Evolutionary conservation across 64 coral and sea anemone genomes (phyloP).

Genomic region (Catalaphyllia jardinei): DNA sequence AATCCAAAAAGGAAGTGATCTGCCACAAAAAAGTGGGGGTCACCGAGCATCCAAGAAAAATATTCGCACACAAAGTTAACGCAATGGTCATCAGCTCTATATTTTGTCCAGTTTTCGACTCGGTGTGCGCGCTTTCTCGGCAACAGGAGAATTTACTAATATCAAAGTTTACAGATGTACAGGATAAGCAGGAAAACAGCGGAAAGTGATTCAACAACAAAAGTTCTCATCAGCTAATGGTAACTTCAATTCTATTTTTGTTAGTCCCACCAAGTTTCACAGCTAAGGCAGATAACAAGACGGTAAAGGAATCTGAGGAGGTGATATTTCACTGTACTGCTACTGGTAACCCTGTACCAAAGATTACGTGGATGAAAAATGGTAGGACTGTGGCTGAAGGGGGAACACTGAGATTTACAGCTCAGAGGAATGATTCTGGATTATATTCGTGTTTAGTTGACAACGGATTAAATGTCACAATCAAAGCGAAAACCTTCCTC

Average conservation of each 20-base stretch:
- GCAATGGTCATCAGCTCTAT: too few species aligned
- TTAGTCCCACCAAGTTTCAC: not conserved
- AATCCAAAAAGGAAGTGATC: too few species aligned
- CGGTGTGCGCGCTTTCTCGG: too few species aligned
- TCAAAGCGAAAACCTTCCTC: not conserved
- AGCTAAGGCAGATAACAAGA: not conserved
- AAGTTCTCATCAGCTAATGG: not conserved
- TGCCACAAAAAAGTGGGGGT: too few species aligned
- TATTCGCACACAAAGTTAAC: too few species aligned
- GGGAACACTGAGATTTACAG: not conserved
- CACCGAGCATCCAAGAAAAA: too few species aligned
- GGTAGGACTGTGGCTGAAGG: not conserved
- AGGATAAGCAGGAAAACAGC: too few species aligned
- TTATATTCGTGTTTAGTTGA: not conserved
- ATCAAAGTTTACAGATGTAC: too few species aligned
- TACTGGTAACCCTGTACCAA: not conserved
- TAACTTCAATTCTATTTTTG: not conserved
- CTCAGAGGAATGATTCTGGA: not conserved
- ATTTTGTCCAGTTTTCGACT: too few species aligned
- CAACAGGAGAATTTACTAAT: too few species aligned
- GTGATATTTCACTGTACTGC: not conserved
- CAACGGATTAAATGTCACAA: not conserved
- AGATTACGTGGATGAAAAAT: not conserved
- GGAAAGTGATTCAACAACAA: too few species aligned
- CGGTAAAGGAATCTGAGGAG: not conserved